These are phyloP conservation scores for Uropsilus gracilis DNA, from an alignment of 2,113 vertebrate species.

Conservation along the genomic window DNA sequence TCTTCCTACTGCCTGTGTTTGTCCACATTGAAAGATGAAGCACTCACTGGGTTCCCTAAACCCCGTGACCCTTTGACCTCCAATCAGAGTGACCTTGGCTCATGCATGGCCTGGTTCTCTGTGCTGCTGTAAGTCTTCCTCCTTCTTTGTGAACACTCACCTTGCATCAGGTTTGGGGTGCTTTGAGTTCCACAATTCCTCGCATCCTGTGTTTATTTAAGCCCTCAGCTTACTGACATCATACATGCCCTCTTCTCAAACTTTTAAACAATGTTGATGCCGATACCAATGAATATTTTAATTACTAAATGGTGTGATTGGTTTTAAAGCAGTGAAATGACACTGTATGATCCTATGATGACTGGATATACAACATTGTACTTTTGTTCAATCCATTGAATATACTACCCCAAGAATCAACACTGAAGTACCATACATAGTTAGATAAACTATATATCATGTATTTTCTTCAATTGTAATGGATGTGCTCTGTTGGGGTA, in stretches of 20 bases:
- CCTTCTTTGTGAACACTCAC: background rate
- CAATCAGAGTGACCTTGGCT: background rate
- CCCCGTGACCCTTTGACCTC: background rate
- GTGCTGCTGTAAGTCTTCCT: background rate
- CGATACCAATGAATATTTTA: background rate
- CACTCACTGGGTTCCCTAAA: background rate
- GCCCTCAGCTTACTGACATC: background rate
- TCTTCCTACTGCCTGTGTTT: constrained; percentile 5
- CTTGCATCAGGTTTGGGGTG: too few relatives aligned
- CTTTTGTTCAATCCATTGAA: background rate
- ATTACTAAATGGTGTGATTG: background rate
- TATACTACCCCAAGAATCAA: background rate
- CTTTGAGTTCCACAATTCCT: too few relatives aligned
- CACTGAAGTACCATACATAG: too few relatives aligned
- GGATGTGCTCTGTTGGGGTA: background rate
- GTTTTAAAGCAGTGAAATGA: background rate
- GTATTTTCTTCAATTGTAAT: background rate
- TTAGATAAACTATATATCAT: too few relatives aligned
- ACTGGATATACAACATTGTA: background rate
- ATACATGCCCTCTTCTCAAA: background rate
- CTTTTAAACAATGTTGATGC: background rate
- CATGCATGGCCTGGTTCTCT: background rate
- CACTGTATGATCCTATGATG: background rate
- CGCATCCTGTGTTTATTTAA: background rate
- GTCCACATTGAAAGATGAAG: background rate